A percentile compares a stretch with the other conserved stretches of the same genome.
Evolutionary conservation across 2,113 vertebrate genomes (phyloP).

Genomic region (Nyctereutes procyonoides): DNA sequence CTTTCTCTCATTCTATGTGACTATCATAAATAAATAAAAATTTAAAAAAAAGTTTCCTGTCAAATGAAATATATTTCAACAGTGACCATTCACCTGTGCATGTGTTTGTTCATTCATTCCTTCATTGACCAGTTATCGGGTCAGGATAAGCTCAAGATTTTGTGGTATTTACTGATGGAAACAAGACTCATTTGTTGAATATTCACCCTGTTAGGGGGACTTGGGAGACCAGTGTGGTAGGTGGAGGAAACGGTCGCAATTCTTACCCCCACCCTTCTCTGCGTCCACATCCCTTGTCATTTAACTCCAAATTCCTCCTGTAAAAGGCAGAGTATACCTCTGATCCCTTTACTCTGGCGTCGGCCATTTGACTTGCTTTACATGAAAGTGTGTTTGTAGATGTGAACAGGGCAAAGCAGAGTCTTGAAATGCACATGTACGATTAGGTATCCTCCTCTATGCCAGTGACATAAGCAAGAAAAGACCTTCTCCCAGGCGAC

Average conservation of each 20-base stretch:
- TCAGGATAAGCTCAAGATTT: neutral
- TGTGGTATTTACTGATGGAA: neutral
- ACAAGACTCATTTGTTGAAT: neutral
- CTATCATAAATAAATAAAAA: no score
- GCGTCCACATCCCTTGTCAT: neutral
- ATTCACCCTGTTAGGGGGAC: neutral
- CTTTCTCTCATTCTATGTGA: no score
- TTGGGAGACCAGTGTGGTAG: neutral
- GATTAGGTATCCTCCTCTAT: neutral
- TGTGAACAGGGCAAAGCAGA: neutral
- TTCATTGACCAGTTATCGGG: neutral
- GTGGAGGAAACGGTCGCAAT: neutral
- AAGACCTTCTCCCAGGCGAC: neutral
- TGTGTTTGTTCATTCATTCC: neutral
- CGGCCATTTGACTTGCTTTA: neutral
- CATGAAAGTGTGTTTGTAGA: neutral
- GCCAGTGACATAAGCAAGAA: neutral
- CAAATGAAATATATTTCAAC: neutral
- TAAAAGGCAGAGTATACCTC: neutral
- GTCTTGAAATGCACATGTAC: fast-evolving
- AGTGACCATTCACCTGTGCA: neutral
- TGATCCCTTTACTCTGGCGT: neutral
- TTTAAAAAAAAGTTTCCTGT: neutral
- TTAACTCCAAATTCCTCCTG: neutral
- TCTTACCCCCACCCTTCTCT: neutral